Evolutionary conservation across 2,113 vertebrate species (phyloP).

Genomic region (Carassius gibelio): DNA sequence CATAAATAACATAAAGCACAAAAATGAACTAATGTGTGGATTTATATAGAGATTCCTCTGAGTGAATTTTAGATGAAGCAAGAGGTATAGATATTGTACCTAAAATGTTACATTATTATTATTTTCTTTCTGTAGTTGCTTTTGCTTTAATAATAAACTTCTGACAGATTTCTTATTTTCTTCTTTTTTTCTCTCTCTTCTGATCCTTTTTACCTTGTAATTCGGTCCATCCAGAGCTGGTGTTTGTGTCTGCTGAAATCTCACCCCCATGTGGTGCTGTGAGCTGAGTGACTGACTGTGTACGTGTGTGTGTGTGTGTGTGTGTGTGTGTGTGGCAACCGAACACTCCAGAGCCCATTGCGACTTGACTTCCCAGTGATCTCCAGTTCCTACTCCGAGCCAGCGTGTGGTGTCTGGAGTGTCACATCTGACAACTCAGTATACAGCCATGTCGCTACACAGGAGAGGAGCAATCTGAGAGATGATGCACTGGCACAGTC

Average conservation of each 20-base stretch:
- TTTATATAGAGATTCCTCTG: not conserved
- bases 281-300: constrained; percentile 61
- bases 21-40: constrained; percentile 22
- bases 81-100: not conserved
- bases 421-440: constrained; percentile 59
- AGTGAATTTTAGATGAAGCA: not conserved
- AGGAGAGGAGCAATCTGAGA: constrained; percentile 44
- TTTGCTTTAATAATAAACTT: not conserved
- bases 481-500: constrained; percentile 39
- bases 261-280: constrained; percentile 3
- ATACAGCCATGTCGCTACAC: constrained; percentile 33
- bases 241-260: constrained; percentile 32
- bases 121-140: too few species aligned
- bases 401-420: constrained; percentile 46
- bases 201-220: constrained; percentile 22
- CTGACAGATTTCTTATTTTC: not conserved
- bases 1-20: constrained; percentile 59
- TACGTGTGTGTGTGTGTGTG: not conserved
- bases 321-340: constrained; percentile 42
- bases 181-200: not conserved
- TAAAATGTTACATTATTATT: not conserved
- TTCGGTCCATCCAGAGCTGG: not conserved
- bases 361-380: constrained; percentile 37
- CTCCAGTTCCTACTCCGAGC: constrained; percentile 38
- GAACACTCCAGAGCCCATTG: constrained; percentile 37